Percentiles rank a stretch among this genome's conserved stretches.
These are phyloP conservation scores for Chelonus formosanus DNA, from an alignment of 2,888 invertebrate species.

Conservation along the genomic window DNA sequence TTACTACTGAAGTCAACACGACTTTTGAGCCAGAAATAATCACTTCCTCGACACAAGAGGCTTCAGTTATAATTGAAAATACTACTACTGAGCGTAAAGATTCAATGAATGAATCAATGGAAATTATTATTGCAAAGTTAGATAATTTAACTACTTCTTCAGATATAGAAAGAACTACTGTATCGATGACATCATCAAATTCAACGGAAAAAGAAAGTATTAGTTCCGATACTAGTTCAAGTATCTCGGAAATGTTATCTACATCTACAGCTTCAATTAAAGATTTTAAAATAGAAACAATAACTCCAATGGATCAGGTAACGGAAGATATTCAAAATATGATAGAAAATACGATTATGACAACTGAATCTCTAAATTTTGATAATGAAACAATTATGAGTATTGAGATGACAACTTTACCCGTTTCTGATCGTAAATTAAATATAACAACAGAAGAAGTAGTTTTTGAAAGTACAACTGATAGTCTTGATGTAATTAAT, in stretches of 20 bases:
- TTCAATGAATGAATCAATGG: conserved; percentile 19
- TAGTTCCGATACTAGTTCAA: conserved; percentile 31
- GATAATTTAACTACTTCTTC: conserved; percentile 24
- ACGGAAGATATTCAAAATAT: conserved; percentile 8
- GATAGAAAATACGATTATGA: conserved; percentile 22
- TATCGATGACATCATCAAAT: conserved; percentile 13
- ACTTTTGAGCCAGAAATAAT: conserved; percentile 32
- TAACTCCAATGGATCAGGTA: conserved; percentile 24
- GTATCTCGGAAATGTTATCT: conserved; percentile 31
- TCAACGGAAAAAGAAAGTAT: conserved; percentile 24
- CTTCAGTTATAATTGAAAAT: conserved; percentile 1
- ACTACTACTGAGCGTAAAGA: conserved; percentile 15
- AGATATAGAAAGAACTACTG: conserved; percentile 12
- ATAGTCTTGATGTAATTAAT: conserved; percentile 26
- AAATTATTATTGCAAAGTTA: conserved; percentile 22
- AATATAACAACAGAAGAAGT: background rate
- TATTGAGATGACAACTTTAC: conserved; percentile 35
- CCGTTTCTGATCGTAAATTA: background rate
- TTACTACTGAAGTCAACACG: conserved; percentile 15
- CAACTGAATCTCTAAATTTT: conserved; percentile 28
- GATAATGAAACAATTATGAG: conserved; percentile 30
- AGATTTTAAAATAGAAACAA: too few species aligned
- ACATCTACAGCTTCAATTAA: too few species aligned
- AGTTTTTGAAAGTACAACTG: conserved; percentile 22
- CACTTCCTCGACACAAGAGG: conserved; percentile 15